phyloP scores from a whole-genome alignment of 1,140 invertebrate species.

The Apis dorsata region DNA sequence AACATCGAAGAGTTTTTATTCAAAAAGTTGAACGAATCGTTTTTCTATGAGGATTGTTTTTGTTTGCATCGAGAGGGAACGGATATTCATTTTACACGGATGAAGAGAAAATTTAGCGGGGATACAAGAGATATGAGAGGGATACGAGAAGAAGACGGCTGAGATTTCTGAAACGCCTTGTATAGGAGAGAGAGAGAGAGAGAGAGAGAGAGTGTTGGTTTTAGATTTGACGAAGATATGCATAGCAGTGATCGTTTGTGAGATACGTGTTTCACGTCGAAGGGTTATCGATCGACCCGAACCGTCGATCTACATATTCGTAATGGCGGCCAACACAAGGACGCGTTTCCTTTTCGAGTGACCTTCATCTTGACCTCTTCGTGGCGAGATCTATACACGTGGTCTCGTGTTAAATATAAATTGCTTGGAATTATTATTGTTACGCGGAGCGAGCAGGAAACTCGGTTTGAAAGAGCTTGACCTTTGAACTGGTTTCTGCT shows the following conservation, averaged over 20 bases:
- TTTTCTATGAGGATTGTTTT: too few species aligned
- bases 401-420: conserved; percentile 36
- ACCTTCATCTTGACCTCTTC: conserved; percentile 59
- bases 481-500: conserved; percentile 18
- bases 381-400: neutral
- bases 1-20: too few species aligned
- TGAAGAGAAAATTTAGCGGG: too few species aligned
- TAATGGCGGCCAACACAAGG: conserved; percentile 43
- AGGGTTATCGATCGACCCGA: conserved; percentile 54
- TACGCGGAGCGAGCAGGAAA: neutral
- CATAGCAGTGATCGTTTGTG: neutral
- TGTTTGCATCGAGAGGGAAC: too few species aligned
- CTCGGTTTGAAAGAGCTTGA: neutral
- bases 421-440: conserved; percentile 7
- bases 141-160: too few species aligned
- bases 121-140: too few species aligned
- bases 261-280: conserved; percentile 5
- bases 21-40: too few species aligned
- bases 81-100: too few species aligned
- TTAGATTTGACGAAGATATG: conserved; percentile 40
- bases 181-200: neutral
- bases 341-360: conserved; percentile 45
- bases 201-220: neutral
- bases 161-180: too few species aligned
- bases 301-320: conserved; percentile 47